Percentiles rank a stretch among this genome's conserved stretches.
Conservation (phyloP, 2,888 invertebrate species). For the Bombyx huttoni region DNA sequence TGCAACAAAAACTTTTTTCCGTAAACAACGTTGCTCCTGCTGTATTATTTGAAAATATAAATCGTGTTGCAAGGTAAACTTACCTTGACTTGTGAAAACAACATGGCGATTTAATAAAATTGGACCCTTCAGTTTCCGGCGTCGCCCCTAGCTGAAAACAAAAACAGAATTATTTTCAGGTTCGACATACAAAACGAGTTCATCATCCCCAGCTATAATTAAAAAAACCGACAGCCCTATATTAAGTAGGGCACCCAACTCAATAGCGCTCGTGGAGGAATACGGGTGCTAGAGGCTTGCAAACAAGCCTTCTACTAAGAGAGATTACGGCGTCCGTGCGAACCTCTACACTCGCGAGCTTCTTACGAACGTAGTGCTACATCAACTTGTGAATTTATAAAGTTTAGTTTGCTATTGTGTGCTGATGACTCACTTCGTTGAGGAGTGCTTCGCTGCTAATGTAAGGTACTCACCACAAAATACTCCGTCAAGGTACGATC, state of each 20-base stretch:
- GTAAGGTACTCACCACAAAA: background rate
- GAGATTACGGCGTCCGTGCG: constrained; percentile 6
- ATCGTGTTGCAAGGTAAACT: background rate
- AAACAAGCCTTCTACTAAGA: constrained; percentile 8
- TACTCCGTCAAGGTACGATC: background rate
- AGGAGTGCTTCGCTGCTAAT: background rate
- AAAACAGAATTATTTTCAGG: background rate
- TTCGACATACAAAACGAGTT: background rate
- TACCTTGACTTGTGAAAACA: background rate
- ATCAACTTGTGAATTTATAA: constrained; percentile 1
- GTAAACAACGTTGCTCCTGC: background rate
- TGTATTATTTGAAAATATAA: background rate
- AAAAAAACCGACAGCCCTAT: background rate
- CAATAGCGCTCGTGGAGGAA: constrained; percentile 10
- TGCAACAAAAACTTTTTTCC: background rate
- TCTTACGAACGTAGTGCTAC: background rate
- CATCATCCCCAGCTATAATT: background rate
- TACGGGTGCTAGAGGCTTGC: constrained; percentile 6
- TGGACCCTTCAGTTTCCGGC: background rate
- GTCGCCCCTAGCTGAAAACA: background rate
- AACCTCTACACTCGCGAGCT: constrained; percentile 2
- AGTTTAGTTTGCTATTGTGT: background rate
- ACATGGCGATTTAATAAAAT: background rate
- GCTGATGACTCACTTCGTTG: background rate
- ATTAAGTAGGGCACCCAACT: constrained; percentile 8